Conservation (phyloP, 2,888 invertebrate genomes). For the Sceliomorpha sp. region DNA sequence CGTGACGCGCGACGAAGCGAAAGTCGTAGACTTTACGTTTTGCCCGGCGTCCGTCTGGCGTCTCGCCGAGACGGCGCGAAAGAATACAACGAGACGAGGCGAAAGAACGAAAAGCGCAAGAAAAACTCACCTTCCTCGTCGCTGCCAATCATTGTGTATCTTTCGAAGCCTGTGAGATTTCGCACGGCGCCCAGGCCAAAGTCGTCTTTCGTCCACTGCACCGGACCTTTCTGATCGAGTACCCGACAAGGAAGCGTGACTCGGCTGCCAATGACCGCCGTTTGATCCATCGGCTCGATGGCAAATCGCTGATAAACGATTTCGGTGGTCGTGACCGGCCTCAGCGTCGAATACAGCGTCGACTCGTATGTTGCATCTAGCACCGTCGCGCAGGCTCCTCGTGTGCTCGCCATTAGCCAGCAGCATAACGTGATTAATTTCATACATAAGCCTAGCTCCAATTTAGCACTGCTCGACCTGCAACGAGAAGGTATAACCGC, state of each 20-base stretch:
- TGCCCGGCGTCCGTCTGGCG: too few species aligned
- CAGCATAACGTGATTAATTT: slow-evolving; percentile 64
- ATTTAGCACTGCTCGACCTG: slow-evolving; percentile 49
- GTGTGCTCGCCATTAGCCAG: slow-evolving; percentile 60
- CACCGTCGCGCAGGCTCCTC: slow-evolving; percentile 58
- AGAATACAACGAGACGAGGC: too few species aligned
- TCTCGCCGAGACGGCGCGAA: too few species aligned
- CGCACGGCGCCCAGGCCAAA: slow-evolving; percentile 96
- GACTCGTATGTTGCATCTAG: slow-evolving; percentile 52
- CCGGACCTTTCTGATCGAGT: slow-evolving; percentile 91
- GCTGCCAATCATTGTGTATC: slow-evolving; percentile 97
- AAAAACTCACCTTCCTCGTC: slow-evolving; percentile 91
- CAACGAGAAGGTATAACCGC: slow-evolving; percentile 46
- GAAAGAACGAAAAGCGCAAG: too few species aligned
- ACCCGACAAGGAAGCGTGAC: slow-evolving; percentile 95
- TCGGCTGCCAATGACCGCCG: slow-evolving; percentile 92
- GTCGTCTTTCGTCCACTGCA: slow-evolving; percentile 99
- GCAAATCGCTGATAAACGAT: slow-evolving; percentile 89
- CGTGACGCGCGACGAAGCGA: too few species aligned
- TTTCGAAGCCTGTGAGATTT: slow-evolving; percentile 93
- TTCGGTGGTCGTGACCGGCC: slow-evolving; percentile 74
- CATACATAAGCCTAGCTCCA: slow-evolving; percentile 55
- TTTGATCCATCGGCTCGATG: slow-evolving; percentile 95
- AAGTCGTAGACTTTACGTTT: too few species aligned
- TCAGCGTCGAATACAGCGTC: slow-evolving; percentile 66